phyloP scores from a whole-genome alignment of 2,797 vertebrate genomes.

The Acipenser oxyrinchus region DNA sequence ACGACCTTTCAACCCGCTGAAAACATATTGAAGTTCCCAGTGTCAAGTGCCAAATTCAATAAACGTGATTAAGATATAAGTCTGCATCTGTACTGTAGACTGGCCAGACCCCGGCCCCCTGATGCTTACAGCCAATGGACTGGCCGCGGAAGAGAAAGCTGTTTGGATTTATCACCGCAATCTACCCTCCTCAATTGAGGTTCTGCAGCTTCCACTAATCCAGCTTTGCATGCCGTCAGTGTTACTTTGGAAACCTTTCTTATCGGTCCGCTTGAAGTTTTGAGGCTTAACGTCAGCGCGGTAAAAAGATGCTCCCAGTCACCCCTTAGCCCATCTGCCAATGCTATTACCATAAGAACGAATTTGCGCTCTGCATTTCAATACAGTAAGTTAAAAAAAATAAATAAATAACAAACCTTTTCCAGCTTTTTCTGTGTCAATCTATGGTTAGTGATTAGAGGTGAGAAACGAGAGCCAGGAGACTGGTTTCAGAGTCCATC shows the following conservation, averaged over 20 bases:
- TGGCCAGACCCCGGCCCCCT: not conserved
- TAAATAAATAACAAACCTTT: too few relatives aligned
- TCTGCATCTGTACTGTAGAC: not conserved
- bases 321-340: too few relatives aligned
- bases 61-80: not conserved
- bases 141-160: not conserved
- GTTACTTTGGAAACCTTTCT: not conserved
- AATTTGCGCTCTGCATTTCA: too few relatives aligned
- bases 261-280: not conserved
- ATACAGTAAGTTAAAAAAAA: too few relatives aligned
- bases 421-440: too few relatives aligned
- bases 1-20: not conserved
- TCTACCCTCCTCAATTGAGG: not conserved
- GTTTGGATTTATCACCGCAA: not conserved
- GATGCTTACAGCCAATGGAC: not conserved
- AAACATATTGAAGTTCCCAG: not conserved
- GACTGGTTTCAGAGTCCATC: too few relatives aligned
- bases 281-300: not conserved
- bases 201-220: not conserved
- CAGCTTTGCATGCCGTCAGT: not conserved
- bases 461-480: too few relatives aligned
- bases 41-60: not conserved
- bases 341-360: too few relatives aligned
- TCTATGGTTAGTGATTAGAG: too few relatives aligned
- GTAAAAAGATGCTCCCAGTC: not conserved